Evolutionary conservation across 2,797 vertebrate genomes (phyloP).

Genomic region (Lacerta agilis): DNA sequence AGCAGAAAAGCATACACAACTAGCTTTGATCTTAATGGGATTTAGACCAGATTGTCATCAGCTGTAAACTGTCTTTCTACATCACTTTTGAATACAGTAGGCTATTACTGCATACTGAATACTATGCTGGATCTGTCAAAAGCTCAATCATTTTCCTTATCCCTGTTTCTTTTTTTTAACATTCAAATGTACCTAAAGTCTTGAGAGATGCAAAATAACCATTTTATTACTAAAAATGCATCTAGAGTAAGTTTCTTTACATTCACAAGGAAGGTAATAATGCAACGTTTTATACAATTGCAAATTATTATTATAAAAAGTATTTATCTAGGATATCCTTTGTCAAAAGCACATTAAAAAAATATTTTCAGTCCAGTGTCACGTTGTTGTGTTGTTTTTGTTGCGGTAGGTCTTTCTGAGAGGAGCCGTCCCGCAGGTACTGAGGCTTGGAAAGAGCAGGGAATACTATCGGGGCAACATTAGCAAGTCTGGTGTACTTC

Average conservation of each 20-base stretch:
- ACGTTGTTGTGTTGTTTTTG: not conserved
- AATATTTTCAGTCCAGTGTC: not conserved
- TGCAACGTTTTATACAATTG: slow-evolving; percentile 31
- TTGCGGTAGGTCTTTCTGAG: not conserved
- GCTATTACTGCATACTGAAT: not conserved
- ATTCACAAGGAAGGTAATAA: not conserved
- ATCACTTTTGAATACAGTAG: slow-evolving; percentile 7
- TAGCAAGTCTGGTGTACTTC: not conserved
- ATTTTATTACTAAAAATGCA: not conserved
- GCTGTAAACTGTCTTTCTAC: slow-evolving; percentile 15
- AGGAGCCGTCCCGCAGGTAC: not conserved
- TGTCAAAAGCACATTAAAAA: not conserved
- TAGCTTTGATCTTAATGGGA: slow-evolving; percentile 26
- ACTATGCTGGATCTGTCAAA: not conserved
- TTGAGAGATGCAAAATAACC: slow-evolving; percentile 40
- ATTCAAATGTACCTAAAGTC: slow-evolving; percentile 37
- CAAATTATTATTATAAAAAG: not conserved
- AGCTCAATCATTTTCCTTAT: not conserved
- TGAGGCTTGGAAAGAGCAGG: not conserved
- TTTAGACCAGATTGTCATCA: slow-evolving; percentile 2
- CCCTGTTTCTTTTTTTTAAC: not conserved
- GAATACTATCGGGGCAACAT: not conserved
- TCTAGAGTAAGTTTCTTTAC: not conserved
- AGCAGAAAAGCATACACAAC: slow-evolving; percentile 1
- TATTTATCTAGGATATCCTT: not conserved